phyloP scores from a whole-genome alignment of 2,113 vertebrate genomes.

The Aphyosemion australe region DNA sequence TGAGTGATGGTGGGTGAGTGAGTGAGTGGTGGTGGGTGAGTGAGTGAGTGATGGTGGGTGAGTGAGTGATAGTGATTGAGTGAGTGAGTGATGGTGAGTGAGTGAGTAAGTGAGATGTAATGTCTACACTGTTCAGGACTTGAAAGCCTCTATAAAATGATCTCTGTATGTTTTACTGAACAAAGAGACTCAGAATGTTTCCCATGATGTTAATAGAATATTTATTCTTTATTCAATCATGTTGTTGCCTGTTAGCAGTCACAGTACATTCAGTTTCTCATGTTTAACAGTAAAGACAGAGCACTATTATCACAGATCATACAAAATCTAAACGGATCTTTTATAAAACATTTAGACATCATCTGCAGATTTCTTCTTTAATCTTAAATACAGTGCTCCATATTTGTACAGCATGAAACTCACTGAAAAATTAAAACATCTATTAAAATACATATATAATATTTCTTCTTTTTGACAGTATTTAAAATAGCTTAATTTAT shows the following conservation, averaged over 20 bases:
- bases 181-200: not conserved
- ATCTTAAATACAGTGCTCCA: slow-evolving; percentile 60
- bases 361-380: slow-evolving; percentile 48
- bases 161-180: no score
- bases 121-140: no score
- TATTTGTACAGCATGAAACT: slow-evolving; percentile 65
- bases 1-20: no score
- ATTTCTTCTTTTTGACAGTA: slow-evolving; percentile 71
- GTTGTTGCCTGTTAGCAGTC: slow-evolving; percentile 62
- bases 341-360: slow-evolving; percentile 82
- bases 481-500: slow-evolving; percentile 78
- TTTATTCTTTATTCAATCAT: slow-evolving; percentile 66
- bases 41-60: no score
- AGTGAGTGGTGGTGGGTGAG: no score
- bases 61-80: no score
- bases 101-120: no score
- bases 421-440: slow-evolving; percentile 75
- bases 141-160: no score
- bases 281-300: slow-evolving; percentile 69
- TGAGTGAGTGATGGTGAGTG: no score
- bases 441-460: slow-evolving; percentile 76
- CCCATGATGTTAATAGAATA: slow-evolving; percentile 48
- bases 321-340: slow-evolving; percentile 77
- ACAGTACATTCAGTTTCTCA: slow-evolving; percentile 81
- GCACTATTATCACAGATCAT: slow-evolving; percentile 79